Evolutionary conservation across 1,140 invertebrate genomes (phyloP), one percentile per base, ranked within the genome.

Genomic region (Drosophila jambulina): DNA sequence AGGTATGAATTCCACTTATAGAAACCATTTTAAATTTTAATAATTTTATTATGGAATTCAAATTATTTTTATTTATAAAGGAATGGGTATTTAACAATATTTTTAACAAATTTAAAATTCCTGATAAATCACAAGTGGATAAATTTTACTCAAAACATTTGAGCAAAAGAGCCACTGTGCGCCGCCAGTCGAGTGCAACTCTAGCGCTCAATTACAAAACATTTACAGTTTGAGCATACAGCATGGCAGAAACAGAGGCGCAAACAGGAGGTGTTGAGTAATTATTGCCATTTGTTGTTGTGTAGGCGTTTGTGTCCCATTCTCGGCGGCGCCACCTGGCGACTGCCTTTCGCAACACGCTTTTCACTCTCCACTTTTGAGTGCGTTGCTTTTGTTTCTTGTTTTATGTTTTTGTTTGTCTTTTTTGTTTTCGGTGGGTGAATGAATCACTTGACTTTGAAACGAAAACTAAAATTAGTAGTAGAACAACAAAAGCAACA

Each of bases 401-500:
- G 27, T 49, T 49, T 63, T 67, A 38, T 59, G 19, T 64, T 64
- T 67, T 80, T 74, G 60, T 79, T 58, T 76, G n/a, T 69, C 57
- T 48, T 60, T 60, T 36, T 51, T 70, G 62, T 65, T 68, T 68
- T 62, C 32, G 64, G 40, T 51, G 34, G 60, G 68, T 71, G 64
- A 83, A 78, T 80, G 70, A 87, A 71, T 88, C 84, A 88, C 84
- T 78, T 90, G 84, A 90, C 84, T 88, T 88, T 88, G 84, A 78
- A 78, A 87, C 61, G 74, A 79, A 80, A 91, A 91, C 91, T 92
- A 92, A 91, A 92, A 77, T 90, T 91, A 92, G 86, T 87, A 68
- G 38, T 62, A 71, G 38, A 62, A 43, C 62, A 74, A 77, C 45
- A 70, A 64, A 23, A 65, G 32, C 69, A 80, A 70, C 48, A 68